These are phyloP conservation scores for Plectropomus leopardus DNA, from an alignment of 2,113 vertebrate species.

Conservation along the genomic window DNA sequence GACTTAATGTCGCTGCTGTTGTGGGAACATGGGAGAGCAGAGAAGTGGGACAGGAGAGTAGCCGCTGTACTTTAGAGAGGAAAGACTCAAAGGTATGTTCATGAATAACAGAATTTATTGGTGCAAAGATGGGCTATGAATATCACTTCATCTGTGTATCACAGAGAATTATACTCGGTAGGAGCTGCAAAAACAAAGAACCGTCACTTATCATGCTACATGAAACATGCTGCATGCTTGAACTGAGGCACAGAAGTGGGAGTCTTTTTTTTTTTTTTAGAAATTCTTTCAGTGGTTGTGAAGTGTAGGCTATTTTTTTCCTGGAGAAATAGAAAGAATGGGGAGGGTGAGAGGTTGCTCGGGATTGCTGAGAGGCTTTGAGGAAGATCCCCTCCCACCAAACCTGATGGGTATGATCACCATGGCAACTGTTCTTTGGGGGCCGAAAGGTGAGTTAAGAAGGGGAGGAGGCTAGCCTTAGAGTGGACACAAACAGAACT, in stretches of 20 bases:
- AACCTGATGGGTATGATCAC: conserved; percentile 67
- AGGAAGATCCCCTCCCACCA: conserved; percentile 62
- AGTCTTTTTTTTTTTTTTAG: conserved; percentile 16
- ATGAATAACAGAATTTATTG: conserved; percentile 27
- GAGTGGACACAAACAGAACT: conserved; percentile 45
- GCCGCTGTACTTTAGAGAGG: neutral
- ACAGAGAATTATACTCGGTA: conserved; percentile 23
- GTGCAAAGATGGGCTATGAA: conserved; percentile 33
- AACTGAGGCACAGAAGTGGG: conserved; percentile 17
- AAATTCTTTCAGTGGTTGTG: conserved; percentile 29
- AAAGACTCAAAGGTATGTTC: conserved; percentile 13
- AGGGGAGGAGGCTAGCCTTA: conserved; percentile 31
- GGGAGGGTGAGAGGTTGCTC: conserved; percentile 63
- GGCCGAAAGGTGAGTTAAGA: conserved; percentile 65
- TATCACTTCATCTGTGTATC: conserved; percentile 29
- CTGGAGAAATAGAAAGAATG: conserved; percentile 44
- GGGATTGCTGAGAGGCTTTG: conserved; percentile 66
- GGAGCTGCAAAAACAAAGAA: conserved; percentile 4
- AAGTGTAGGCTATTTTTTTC: conserved; percentile 10
- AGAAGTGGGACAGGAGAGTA: conserved; percentile 16
- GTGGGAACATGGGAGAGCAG: neutral
- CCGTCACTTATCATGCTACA: conserved; percentile 13
- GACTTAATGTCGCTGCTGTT: neutral
- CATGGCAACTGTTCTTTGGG: conserved; percentile 78
- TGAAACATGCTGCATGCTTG: conserved; percentile 18